A percentile compares a stretch with the other conserved stretches of the same genome.
phyloP scores from a whole-genome alignment of 2,797 vertebrate species.

The Poecilia gillii region DNA sequence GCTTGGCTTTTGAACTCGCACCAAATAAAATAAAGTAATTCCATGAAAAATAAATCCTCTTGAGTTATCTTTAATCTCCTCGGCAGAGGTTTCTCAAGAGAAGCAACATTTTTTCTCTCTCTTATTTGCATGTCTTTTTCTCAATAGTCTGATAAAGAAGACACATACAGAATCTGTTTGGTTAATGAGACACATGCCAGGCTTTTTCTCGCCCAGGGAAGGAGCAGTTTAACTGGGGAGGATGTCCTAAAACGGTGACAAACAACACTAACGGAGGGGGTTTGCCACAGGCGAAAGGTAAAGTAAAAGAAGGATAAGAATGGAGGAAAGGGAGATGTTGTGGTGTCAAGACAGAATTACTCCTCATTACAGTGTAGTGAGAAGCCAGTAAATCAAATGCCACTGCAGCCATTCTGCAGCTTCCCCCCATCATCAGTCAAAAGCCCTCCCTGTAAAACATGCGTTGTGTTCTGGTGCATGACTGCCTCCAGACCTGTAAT shows the following conservation, averaged over 20 bases:
- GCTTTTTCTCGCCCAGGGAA: conserved; percentile 12
- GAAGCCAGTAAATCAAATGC: conserved; percentile 83
- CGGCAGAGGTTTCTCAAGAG: conserved; percentile 65
- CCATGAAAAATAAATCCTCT: conserved; percentile 66
- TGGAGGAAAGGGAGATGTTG: conserved; percentile 58
- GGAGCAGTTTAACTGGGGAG: conserved; percentile 67
- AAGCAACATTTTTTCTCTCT: conserved; percentile 61
- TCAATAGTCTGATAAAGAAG: conserved; percentile 80
- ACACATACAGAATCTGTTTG: conserved; percentile 73
- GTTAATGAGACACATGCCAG: conserved; percentile 80
- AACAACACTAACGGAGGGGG: conserved; percentile 36
- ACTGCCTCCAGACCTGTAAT: conserved; percentile 79
- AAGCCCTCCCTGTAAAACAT: conserved; percentile 73
- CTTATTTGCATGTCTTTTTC: conserved; percentile 68
- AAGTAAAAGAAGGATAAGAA: conserved; percentile 61
- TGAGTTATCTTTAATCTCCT: conserved; percentile 68
- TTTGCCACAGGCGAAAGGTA: conserved; percentile 64
- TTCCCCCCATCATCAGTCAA: conserved; percentile 78
- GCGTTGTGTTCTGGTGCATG: conserved; percentile 73
- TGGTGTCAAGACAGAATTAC: conserved; percentile 82
- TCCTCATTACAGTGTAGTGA: conserved; percentile 80
- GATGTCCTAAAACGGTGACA: conserved; percentile 70
- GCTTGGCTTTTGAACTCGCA: conserved; percentile 67
- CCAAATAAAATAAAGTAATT: conserved; percentile 59
- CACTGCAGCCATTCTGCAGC: conserved; percentile 71